These are phyloP conservation scores for Oophaga sylvatica DNA, from an alignment of 2,797 vertebrate species.

Conservation along the genomic window DNA sequence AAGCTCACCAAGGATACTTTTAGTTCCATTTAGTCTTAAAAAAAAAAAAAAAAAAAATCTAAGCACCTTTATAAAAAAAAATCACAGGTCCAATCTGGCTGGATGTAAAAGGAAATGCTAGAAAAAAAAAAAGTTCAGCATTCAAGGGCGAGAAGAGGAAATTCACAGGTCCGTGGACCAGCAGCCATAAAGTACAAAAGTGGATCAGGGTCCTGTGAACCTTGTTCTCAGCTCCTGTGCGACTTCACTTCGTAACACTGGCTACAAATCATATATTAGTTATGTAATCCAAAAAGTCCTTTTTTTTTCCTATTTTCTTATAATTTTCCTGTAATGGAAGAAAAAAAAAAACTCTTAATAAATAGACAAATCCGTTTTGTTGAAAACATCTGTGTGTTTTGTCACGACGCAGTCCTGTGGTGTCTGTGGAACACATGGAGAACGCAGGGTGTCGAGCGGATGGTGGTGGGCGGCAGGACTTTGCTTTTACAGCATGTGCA, in stretches of 20 bases:
- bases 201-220: too few relatives aligned
- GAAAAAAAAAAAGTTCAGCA: too few relatives aligned
- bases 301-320: constrained; percentile 78
- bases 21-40: too few relatives aligned
- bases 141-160: too few relatives aligned
- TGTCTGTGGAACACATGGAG: background rate
- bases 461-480: background rate
- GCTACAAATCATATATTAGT: constrained; percentile 80
- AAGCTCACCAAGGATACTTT: too few relatives aligned
- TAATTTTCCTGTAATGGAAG: constrained; percentile 83
- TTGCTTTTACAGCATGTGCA: background rate
- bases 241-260: constrained; percentile 82
- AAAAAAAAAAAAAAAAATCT: too few relatives aligned
- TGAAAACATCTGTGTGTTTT: background rate
- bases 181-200: too few relatives aligned
- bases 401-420: background rate
- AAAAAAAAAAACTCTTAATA: constrained; percentile 81
- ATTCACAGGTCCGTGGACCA: too few relatives aligned
- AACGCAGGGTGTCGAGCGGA: background rate
- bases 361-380: constrained; percentile 56
- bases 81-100: too few relatives aligned
- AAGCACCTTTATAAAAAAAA: too few relatives aligned
- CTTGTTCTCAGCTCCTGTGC: constrained; percentile 75
- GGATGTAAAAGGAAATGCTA: too few relatives aligned
- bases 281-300: constrained; percentile 78